Evolutionary conservation across 2,797 vertebrate genomes (phyloP).

Genomic region (Myotis myotis): DNA sequence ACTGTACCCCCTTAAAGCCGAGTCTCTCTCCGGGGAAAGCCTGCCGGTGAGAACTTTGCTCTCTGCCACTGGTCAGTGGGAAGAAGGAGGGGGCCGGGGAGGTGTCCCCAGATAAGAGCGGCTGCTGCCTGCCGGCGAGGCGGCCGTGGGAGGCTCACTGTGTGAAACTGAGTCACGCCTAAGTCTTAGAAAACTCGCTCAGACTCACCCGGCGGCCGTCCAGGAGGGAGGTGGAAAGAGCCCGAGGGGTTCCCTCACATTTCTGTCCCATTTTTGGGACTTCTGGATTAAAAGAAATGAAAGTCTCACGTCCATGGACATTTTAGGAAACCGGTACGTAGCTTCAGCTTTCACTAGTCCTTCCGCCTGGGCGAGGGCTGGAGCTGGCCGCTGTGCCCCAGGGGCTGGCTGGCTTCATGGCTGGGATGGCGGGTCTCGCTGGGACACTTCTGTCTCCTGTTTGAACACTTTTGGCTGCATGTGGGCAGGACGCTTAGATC

Average conservation of each 20-base stretch:
- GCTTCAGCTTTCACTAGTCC: background rate
- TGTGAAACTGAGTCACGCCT: constrained; percentile 91
- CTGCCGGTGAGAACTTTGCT: background rate
- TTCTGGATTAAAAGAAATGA: constrained; percentile 59
- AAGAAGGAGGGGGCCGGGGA: constrained; percentile 65
- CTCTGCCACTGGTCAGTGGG: rapidly evolving
- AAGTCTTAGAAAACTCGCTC: constrained; percentile 75
- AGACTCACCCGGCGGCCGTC: constrained; percentile 49
- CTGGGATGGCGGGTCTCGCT: background rate
- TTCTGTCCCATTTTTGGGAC: constrained; percentile 21
- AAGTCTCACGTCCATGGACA: background rate
- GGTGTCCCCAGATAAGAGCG: constrained; percentile 62
- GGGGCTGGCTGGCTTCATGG: no score
- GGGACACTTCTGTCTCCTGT: background rate
- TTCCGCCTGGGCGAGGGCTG: background rate
- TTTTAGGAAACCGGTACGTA: constrained; percentile 26
- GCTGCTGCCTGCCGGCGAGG: constrained; percentile 88
- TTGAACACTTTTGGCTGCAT: no score
- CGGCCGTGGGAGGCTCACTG: constrained; percentile 83
- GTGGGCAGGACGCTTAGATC: background rate
- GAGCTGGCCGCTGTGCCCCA: no score
- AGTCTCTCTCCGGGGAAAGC: background rate
- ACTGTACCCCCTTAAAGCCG: background rate
- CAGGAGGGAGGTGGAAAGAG: background rate
- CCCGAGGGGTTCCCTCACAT: background rate